A percentile compares a stretch with the other conserved stretches of the same genome.
Evolutionary conservation across 1,140 invertebrate species (phyloP).

Genomic region (Andrena cerasifolii): DNA sequence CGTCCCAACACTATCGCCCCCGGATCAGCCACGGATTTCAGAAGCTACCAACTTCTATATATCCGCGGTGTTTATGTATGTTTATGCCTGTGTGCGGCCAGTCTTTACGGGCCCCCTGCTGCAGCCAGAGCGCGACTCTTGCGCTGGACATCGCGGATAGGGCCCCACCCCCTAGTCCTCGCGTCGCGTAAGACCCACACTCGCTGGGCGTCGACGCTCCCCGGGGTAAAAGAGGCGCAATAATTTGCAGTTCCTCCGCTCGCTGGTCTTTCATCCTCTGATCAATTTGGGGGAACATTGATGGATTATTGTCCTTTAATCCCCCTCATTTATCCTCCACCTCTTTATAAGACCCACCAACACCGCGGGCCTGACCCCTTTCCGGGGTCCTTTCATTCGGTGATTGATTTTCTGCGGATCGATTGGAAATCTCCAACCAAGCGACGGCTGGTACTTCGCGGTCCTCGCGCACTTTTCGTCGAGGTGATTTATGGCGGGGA

Average conservation of each 20-base stretch:
- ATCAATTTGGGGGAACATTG: constrained; percentile 16
- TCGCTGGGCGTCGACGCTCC: constrained; percentile 20
- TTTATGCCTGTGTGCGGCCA: constrained; percentile 75
- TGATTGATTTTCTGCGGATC: constrained; percentile 6
- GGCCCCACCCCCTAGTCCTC: no score
- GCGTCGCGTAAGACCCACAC: no score
- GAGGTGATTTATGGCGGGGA: constrained; percentile 20
- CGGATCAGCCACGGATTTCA: constrained; percentile 80
- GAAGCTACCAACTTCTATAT: constrained; percentile 79
- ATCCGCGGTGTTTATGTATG: constrained; percentile 72
- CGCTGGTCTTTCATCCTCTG: background rate
- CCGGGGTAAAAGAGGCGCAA: constrained; percentile 37
- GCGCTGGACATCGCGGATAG: constrained; percentile 45
- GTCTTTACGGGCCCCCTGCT: constrained; percentile 78
- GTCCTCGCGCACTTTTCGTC: no score
- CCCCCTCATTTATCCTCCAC: background rate
- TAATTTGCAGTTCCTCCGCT: constrained; percentile 41
- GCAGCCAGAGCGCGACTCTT: constrained; percentile 54
- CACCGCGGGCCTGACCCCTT: background rate
- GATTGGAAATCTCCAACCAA: background rate
- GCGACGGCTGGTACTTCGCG: no score
- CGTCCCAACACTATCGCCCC: constrained; percentile 78
- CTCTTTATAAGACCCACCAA: no score
- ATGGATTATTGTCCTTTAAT: background rate
- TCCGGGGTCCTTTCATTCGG: background rate